Evolutionary conservation across 1,140 invertebrate genomes (phyloP), one percentile per base, ranked within the genome.

Genomic region (Drosophila kohkoa): DNA sequence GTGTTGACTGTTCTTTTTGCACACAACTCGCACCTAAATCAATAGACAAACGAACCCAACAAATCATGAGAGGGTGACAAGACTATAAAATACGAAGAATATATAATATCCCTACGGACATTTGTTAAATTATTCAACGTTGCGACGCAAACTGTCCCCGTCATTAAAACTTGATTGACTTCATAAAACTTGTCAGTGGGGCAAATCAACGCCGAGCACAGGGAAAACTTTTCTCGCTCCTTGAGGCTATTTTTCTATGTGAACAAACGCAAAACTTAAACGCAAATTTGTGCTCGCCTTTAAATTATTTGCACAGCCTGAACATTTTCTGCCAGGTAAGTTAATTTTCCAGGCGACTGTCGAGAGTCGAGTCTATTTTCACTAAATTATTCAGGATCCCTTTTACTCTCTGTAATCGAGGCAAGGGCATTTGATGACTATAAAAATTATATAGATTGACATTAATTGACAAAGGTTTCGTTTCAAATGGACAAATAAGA

Each of bases 151-250:
- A 75, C 20, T 66, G 74, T 77, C 55, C 32, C 63, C 82, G 66
- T 87, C 82, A 86, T 86, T 86, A 86, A 87, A 86, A 86, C 79
- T 87, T 86, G 82, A 86, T 87, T 87, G 82, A 87, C 79, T 82
- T 87, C 79, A 72, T 71, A 80, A 25, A 78, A 81, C 65, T 59
- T 68, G 60, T 55, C 51, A 62, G 51, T 25, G 71, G 30, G 16
- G 46, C 11, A 72, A 81, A 67, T 54, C 57, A 54, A 10, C 60
- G 54, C 51, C 35, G 60, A 55, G 48, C 38, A 16, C 8, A 10
- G 41, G 48, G 35, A 77, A 48, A 65, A 80, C 38, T 69, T 75
- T 75, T 43, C 7, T 38, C 20, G 5, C 52, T 48, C 58, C 72
- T 55, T 28, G 15, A 35, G 66, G 72, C 72, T 49, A 75, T 75